Base-by-base conservation (phyloP, 2,113 vertebrate species). In the Poecile atricapillus region DNA sequence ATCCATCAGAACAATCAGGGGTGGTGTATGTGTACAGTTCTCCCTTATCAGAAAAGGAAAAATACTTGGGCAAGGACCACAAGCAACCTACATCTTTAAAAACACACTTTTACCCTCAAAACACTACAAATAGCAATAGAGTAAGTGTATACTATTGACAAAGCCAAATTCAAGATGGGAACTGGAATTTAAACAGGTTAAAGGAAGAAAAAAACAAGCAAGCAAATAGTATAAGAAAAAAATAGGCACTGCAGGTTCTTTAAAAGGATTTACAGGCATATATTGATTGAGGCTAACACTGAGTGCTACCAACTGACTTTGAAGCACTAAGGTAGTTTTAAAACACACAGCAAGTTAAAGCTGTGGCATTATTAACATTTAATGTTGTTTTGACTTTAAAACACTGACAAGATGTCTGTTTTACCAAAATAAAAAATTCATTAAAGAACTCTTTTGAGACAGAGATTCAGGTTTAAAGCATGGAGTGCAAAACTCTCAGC, bases 1-100 rank as follows among this genome's bases (percentile, higher is more conserved):
- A 97, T 97, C 98, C 97, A 98, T 95, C 97, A 97, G 96, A 97
- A 98, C 96, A 97, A 94, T 83, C 95, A 94, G 81, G 41, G 90
- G 52, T 96, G 80, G 14, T 44, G 89, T 8, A 49, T 5, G 4
- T 10, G 31, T 83, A 86, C 60, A 92, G 93, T 21, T 98, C 94
- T 97, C 88, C 79, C 76, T 94, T 91, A 93, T 28, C 71, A 97
- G 67, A n/a, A 97, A 79, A 83, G 58, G 23, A 83, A 41, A 50
- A 77, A 49, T 31, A 68, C 28, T 79, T 11, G 35, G 56, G 28
- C 93, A 98, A 98, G 97, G 56, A 97, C 44, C 49, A 82, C 41
- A 68, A 94, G 96, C 94, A 92, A 62, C 47, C 85, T 95, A 85
- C 89, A 94, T 95, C 84, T 93, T 87, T 35, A 86, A 77, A 94